Evolutionary conservation across 1,140 invertebrate species (phyloP), one percentile per base, ranked within the genome.

Genomic region (Platyura marginata): DNA sequence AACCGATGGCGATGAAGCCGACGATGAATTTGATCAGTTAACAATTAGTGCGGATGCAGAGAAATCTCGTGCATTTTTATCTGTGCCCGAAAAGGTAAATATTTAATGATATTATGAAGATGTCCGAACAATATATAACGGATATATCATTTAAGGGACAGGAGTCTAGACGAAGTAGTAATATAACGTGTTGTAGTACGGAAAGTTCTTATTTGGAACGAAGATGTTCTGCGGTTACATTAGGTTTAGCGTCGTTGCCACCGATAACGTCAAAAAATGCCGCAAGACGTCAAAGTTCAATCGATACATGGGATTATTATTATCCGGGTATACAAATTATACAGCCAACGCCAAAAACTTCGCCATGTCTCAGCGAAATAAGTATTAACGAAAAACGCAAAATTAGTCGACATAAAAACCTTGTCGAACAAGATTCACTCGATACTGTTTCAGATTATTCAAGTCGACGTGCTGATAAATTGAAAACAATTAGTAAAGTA

Each of bases 201-300:
- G 81, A 77, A 40, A 82, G 79, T 56, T 81, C 79, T 34, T 85
- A 84, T 52, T 63, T 84, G 48, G 81, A 85, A 53, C 68, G 79
- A 37, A 70, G 80, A 44, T 79, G 76, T 44, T 82, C 80, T 3
- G 77, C 80, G 13, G 73, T 81, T 43, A 75, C 75, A 40, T 70
- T 81, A 49, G 74, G 77, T 50, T 55, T 81, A 61, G 70, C 72
- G 48, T 67, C 73, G 49, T 62, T 65, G 46, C 70, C 69, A 23
- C 65, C 68, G 21, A 61, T 64, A 56, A 56, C 55, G 23, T 23
- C 38, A 44, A 43, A 41, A 39, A n/a, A 20, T 25, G 50, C 58
- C 13, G 54, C 51, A 32, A 21, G 54, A 38, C 55, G 63, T 8
- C 60, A 61, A 33, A 63, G 65, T 6, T 67, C 66, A 43, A 65